Evolutionary conservation across 2,113 vertebrate species (phyloP), one percentile per base, ranked within the genome.

Genomic region (Montifringilla adamsi): DNA sequence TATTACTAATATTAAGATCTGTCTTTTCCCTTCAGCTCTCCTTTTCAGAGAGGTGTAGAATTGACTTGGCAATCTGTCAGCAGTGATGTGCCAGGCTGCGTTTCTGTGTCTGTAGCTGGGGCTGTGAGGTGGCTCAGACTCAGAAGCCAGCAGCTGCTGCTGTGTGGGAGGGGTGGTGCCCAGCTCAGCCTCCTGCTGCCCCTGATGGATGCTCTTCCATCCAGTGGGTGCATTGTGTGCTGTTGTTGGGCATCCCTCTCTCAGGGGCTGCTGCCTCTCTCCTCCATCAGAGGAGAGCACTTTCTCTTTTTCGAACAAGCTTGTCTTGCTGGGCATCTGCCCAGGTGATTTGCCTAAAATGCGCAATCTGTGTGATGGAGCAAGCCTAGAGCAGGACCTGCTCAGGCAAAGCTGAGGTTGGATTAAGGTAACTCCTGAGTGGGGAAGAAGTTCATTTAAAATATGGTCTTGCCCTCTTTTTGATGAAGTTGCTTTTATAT

Each of bases 211-310:
- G 22, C 49, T 19, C 2, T 63, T 63, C 44, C 67, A 20, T 63
- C 44, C 67, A 22, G 7, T 11, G 11, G 1, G 4, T 13, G 20
- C 4, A 4, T 2, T 68, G 28, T 2, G 1, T 33, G 13, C n/a
- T 56, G 2, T 2, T 52, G 6, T 62, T 0, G 0, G 30, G 19
- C 37, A 22, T 27, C 39, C 41, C 18, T 55, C 27, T 37, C 24
- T 8, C 4, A 4, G 49, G 37, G 59, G 11, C 44, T 82, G 49
- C 44, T 68, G 58, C 33, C 53, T 87, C 60, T 70, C 24, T 86
- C 10, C 76, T 26, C 14, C 4, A 0, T 47, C 53, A 26, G 21
- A 75, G 31, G 20, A 37, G 14, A 53, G 23, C 16, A 6, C 30
- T 31, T 6, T 37, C 17, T 78, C 13, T 17, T 67, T 58, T 35